Base-by-base conservation (phyloP, 2,888 invertebrate species). In the Caenorhabditis panamensis region DNA sequence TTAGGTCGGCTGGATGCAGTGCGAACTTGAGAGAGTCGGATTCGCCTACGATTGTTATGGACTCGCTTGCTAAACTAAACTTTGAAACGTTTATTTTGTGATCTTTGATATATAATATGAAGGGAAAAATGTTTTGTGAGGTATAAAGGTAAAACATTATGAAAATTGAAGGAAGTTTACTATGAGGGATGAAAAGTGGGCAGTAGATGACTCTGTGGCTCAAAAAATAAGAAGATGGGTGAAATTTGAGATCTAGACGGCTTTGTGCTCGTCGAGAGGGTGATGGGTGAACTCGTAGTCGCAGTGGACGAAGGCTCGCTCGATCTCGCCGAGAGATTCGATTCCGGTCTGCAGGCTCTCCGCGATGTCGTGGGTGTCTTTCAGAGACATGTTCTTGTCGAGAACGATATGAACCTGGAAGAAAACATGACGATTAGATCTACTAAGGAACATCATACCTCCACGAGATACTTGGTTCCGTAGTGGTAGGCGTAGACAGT, bases 401-500 rank as follows among this genome's bases (percentile, higher is more conserved):
- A 93, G 86, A 1, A 92, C 92, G 79, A 93, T 91, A 85, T 92
- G 91, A 11, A 87, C 84, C 86, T 85, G 62, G 28, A 64, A 13
- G 13, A 41, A 41, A 41, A 41, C 41, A 13, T 41, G 6, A 41
- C 5, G 4, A 9, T 13, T 41, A 13, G 8, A 6, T 41, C 41
- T 11, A 41, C 41, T 41, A 31, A n/a, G n/a, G 31, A 31, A 31
- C 9, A 9, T 6, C 4, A 6, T 54, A 89, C 92, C 83, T 92
- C 92, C 0, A 92, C 88, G 16, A 89, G 72, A 82, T 91, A 92
- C 79, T 92, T 92, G 66, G 90, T 91, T 11, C 93, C 93, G 79
- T 92, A 92, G 86, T 93, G 92, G 84, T 92, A 93, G 4, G 92
- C 93, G 56, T 92, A 89, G 20, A 92, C 92, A 0, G 92, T 93